phyloP scores from a whole-genome alignment of 1,140 invertebrate genomes.

The Hyphantria cunea region DNA sequence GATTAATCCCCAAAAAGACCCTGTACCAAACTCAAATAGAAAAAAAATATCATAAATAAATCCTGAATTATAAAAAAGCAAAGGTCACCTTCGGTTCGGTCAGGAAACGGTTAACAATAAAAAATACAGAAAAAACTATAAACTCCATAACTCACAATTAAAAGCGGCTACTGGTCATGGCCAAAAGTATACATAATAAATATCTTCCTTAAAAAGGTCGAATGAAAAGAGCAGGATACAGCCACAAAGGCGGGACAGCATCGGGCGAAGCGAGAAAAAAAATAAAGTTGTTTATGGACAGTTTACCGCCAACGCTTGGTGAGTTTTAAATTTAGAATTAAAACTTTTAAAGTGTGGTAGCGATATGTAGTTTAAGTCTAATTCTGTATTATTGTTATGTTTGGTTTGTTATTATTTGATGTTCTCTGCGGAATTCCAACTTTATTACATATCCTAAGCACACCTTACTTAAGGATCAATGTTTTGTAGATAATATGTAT shows the following conservation, averaged over 20 bases:
- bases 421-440: not conserved
- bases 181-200: conserved; percentile 74
- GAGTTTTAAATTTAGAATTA: conserved; percentile 69
- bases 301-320: conserved; percentile 70
- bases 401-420: not conserved
- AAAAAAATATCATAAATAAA: conserved; percentile 46
- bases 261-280: conserved; percentile 42
- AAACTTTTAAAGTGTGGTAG: conserved; percentile 39
- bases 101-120: conserved; percentile 56
- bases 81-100: conserved; percentile 64
- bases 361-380: conserved; percentile 15
- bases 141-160: conserved; percentile 79
- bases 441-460: not conserved
- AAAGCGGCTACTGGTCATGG: conserved; percentile 78
- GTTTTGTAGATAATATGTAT: no score
- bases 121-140: conserved; percentile 51
- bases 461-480: no score
- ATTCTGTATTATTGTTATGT: conserved; percentile 12
- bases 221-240: conserved; percentile 76
- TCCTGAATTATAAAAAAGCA: conserved; percentile 23
- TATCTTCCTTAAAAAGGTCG: conserved; percentile 78
- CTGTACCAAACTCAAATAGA: conserved; percentile 56
- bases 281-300: conserved; percentile 72
- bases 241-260: conserved; percentile 64
- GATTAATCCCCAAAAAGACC: conserved; percentile 52